Evolutionary conservation across 2,888 invertebrate species (phyloP), one percentile per base, ranked within the genome.

Genomic region (Sphaeridia pumilis): DNA sequence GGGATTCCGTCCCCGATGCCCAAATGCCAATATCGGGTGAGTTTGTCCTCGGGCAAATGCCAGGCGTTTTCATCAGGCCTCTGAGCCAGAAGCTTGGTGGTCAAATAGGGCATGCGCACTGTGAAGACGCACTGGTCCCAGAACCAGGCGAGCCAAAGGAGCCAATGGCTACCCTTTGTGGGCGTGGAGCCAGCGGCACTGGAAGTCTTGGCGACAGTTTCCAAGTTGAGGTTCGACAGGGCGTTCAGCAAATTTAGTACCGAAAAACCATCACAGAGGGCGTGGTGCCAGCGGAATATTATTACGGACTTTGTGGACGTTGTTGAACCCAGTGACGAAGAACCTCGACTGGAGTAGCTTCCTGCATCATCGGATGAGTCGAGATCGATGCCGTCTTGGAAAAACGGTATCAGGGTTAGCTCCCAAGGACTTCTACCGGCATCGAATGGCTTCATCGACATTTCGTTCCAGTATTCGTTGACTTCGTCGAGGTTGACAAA

Each of bases 281-380:
- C 31, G 21, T 46, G 46, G 21, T 46, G 46, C 46, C 46, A 46
- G 5, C 46, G 46, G 17, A 46, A 46, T 12, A 46, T 46, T 12
- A 46, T 28, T 20, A 46, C 46, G 20, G 46, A 46, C 35, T 46
- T 46, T 4, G 22, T 4, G n/a, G n/a, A n/a, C n/a, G n/a, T n/a
- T n/a, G n/a, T n/a, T n/a, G n/a, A n/a, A n/a, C n/a, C n/a, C n/a
- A n/a, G n/a, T n/a, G n/a, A n/a, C n/a, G n/a, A n/a, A n/a, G 38
- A 38, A 20, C 20, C 4, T 12, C 20, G 12, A 17, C 17, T 17
- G 5, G 38, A 12, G 7, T 14, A 5, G 17, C 38, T 38, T 7
- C 17, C 20, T 17, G 5, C 17, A 17, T n/a, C n/a, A n/a, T 5
- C 5, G 7, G 4, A 7, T 4, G 31, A 5, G 12, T 46, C 46